Percentiles rank a stretch among this genome's conserved stretches.
Conservation (phyloP, 2,888 invertebrate species). For the Pherbina coryleti region DNA sequence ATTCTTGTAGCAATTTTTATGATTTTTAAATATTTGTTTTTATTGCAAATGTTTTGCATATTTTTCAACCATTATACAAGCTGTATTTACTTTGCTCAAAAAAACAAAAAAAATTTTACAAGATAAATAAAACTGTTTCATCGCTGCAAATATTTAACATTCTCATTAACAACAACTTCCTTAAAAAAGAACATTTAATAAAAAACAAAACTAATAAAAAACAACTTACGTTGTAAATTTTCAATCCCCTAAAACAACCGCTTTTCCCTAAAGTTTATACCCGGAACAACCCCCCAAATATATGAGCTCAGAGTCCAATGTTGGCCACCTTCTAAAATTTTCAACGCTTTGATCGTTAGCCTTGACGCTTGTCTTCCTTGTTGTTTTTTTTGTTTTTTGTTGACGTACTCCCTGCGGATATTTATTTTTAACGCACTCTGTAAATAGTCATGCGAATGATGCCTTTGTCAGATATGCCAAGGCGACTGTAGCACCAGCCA, state of each 20-base stretch:
- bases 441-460: conserved; percentile 11
- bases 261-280: background rate
- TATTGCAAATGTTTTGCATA: background rate
- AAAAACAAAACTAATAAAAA: background rate
- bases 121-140: background rate
- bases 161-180: background rate
- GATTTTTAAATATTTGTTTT: too few relatives aligned
- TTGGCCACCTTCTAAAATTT: background rate
- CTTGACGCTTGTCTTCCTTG: conserved; percentile 52
- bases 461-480: background rate
- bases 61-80: too few relatives aligned
- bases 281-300: background rate
- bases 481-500: too few relatives aligned
- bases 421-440: background rate
- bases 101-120: background rate
- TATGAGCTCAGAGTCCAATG: background rate
- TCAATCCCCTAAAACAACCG: background rate
- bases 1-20: too few relatives aligned
- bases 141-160: conserved; percentile 9
- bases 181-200: background rate
- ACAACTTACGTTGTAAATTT: background rate
- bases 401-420: background rate
- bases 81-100: too few relatives aligned
- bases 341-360: background rate
- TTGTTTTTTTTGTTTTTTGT: conserved; percentile 32